Percentiles rank a stretch among this genome's conserved stretches.
phyloP scores from a whole-genome alignment of 2,113 vertebrate genomes.

The Tetrao urogallus region DNA sequence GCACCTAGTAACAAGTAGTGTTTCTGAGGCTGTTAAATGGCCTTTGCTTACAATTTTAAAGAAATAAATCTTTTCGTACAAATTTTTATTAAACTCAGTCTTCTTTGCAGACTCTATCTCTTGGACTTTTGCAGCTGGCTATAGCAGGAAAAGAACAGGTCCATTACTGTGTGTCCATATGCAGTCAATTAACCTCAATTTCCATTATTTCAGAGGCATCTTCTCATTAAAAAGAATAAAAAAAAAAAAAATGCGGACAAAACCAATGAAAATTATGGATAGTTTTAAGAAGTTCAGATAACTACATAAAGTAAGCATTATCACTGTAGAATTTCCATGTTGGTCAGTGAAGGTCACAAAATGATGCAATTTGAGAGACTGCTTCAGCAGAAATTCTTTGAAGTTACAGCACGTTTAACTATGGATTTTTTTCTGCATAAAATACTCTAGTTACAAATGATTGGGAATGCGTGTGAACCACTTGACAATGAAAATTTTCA shows the following conservation, averaged over 20 bases:
- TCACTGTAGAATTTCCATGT: not conserved
- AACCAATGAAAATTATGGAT: not conserved
- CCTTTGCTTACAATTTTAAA: not conserved
- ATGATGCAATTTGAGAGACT: not conserved
- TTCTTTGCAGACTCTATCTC: not conserved
- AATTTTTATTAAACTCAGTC: not conserved
- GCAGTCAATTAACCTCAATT: not conserved
- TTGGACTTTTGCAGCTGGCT: not conserved
- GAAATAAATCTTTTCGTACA: not conserved
- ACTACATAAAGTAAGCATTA: not conserved
- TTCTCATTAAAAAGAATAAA: not conserved
- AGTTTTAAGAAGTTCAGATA: not conserved
- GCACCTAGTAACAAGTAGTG: not conserved
- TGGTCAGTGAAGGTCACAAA: not conserved
- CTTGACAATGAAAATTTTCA: slow-evolving; percentile 22
- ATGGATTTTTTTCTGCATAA: not conserved
- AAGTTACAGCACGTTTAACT: not conserved
- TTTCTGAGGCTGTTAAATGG: not conserved
- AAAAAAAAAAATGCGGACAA: not conserved
- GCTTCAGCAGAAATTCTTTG: not conserved
- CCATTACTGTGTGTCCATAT: not conserved
- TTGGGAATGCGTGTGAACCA: not conserved
- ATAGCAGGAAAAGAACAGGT: not conserved
- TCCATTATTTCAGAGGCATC: not conserved
- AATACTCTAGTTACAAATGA: not conserved